Evolutionary conservation across 23 tunicate genomes (phyloP).

Genomic region (Trididemnum clinides): DNA sequence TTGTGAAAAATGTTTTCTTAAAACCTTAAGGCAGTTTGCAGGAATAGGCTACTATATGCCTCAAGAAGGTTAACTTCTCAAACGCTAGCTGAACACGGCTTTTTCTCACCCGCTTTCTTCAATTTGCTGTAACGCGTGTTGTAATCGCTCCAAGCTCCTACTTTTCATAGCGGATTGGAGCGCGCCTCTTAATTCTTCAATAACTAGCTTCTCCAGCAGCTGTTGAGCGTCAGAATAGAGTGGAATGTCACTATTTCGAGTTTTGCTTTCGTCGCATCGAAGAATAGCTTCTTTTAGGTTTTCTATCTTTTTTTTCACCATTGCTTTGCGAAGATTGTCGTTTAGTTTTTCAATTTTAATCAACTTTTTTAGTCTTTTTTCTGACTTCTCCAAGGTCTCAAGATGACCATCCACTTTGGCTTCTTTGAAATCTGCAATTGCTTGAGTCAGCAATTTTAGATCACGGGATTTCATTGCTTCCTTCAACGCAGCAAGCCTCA

Average conservation of each 20-base stretch:
- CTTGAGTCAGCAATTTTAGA: conserved; percentile 17
- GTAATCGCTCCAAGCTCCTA: conserved; percentile 8
- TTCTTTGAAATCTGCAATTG: conserved; percentile 30
- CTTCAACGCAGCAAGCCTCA: background rate
- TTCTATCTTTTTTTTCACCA: conserved; percentile 3
- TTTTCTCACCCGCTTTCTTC: conserved; percentile 44
- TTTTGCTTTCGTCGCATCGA: conserved; percentile 17
- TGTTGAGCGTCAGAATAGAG: conserved; percentile 16
- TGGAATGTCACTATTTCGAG: conserved; percentile 3
- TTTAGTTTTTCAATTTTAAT: conserved; percentile 34
- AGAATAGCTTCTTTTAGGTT: conserved; percentile 1
- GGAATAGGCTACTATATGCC: no score
- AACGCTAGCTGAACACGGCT: no score
- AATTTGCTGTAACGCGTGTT: conserved; percentile 24
- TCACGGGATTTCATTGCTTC: conserved; percentile 4
- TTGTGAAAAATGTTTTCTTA: no score
- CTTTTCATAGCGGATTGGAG: background rate
- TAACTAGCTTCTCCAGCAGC: conserved; percentile 4
- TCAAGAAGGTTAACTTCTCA: no score
- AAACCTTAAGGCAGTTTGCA: no score
- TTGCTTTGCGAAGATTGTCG: conserved; percentile 7
- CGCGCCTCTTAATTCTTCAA: conserved; percentile 22
- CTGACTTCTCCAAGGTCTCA: background rate
- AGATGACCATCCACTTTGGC: conserved; percentile 25
- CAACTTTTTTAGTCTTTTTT: conserved; percentile 15